Evolutionary conservation across 2,113 vertebrate species (phyloP).

Genomic region (Ophthalmolycus amberensis): DNA sequence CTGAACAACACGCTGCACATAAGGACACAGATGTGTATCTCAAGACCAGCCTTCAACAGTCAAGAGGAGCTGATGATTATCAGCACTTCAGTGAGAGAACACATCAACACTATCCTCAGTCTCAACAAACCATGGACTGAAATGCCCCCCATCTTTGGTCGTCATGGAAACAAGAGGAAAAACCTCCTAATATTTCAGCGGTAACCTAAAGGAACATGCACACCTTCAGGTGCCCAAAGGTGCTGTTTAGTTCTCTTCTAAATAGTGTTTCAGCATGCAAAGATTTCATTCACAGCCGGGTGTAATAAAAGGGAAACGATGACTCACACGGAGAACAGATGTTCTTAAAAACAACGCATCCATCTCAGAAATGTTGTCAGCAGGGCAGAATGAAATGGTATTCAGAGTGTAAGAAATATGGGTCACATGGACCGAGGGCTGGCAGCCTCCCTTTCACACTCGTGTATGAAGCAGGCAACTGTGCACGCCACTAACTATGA

Average conservation of each 20-base stretch:
- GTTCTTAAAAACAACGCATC: neutral
- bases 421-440: neutral
- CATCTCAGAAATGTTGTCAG: neutral
- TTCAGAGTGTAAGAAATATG: neutral
- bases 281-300: neutral
- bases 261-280: neutral
- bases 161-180: constrained; percentile 74
- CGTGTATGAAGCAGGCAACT: constrained; percentile 42
- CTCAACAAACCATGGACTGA: constrained; percentile 35
- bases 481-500: constrained; percentile 65
- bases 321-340: too few relatives aligned
- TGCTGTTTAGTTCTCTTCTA: neutral
- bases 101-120: neutral
- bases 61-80: neutral
- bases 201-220: constrained; percentile 50
- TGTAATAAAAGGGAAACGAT: neutral
- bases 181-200: constrained; percentile 56
- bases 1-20: neutral
- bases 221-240: constrained; percentile 12
- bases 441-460: constrained; percentile 25
- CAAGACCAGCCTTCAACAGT: neutral
- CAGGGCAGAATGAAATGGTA: neutral
- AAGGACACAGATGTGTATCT: constrained; percentile 22
- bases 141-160: constrained; percentile 61
- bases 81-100: neutral